Evolutionary conservation across 2,113 vertebrate genomes (phyloP).

Genomic region (Scytalopus superciliaris): DNA sequence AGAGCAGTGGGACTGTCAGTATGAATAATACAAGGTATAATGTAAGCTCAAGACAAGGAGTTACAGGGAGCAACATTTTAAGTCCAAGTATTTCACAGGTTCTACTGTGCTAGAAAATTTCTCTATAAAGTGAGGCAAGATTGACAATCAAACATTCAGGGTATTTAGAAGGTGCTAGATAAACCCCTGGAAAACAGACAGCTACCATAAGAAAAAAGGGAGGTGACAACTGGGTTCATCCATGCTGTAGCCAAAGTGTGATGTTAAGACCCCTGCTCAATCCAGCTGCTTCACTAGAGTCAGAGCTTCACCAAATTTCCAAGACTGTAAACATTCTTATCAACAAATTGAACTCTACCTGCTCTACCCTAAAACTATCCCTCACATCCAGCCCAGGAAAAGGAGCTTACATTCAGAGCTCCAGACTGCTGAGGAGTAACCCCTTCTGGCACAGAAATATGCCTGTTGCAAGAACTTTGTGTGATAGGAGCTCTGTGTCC

Average conservation of each 20-base stretch:
- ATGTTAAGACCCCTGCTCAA: neutral
- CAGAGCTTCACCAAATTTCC: neutral
- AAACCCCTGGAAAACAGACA: neutral
- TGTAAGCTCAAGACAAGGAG: neutral
- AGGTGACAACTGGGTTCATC: neutral
- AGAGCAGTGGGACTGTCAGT: neutral
- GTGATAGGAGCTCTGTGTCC: neutral
- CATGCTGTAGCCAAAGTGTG: neutral
- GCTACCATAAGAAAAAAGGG: neutral
- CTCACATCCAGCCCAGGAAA: neutral
- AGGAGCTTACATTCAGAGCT: neutral
- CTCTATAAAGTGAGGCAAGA: neutral
- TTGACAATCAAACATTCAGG: neutral
- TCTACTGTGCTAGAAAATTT: neutral
- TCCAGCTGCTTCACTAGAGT: neutral
- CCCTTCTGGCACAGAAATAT: neutral
- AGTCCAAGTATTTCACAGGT: neutral
- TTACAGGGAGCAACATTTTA: neutral
- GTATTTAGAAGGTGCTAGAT: neutral
- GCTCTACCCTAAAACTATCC: neutral
- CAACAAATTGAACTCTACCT: neutral
- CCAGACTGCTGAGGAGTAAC: neutral
- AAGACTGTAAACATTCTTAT: neutral
- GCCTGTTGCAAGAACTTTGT: neutral
- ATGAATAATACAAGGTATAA: neutral